Base-by-base conservation (phyloP, 2,888 invertebrate species). In the Drosophila cognata region DNA sequence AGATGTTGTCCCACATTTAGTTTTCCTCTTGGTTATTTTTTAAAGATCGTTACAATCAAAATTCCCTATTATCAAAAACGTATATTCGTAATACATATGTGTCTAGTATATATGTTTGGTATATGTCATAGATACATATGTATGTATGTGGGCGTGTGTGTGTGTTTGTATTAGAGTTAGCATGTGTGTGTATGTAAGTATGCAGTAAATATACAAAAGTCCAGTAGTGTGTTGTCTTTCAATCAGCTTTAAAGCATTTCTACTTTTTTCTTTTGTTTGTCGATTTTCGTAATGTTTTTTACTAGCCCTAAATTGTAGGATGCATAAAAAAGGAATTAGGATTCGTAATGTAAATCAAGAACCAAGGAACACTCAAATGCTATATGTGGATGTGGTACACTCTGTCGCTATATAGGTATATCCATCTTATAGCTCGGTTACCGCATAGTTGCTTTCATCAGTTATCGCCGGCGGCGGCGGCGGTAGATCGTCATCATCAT, bases 361-460 rank as follows among this genome's bases (percentile, higher is more conserved):
- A 64, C 53, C 64, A 77, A 68, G 53, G 53, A 77, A 74, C 75
- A 74, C 66, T 71, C 57, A 66, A 60, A 75, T 71, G 46, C 48
- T 60, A 60, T 48, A 50, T 65, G 58, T 56, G 52, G 29, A 10
- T 41, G 13, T 55, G 51, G 33, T 41, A 31, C 2, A 8, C 38
- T 36, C 21, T 55, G 21, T 41, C 31, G 35, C 38, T 57, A 28
- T 38, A 5, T 18, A 29, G 18, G 38, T 21, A 13, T 18, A 13
- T 29, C 25, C 56, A 29, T 58, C 62, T 92, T 93, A 93, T 80
- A 93, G 92, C 88, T 93, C 93, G 62, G 93, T 93, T 65, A 93
- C 93, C 74, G 93, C 93, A 84, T 93, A 93, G 77, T 93, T 93
- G 60, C 93, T 93, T 60, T 93, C 93, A 68, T 93, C 93, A 76